Percentiles rank a stretch among this genome's conserved stretches.
Conservation (phyloP, 2,888 invertebrate genomes). For the Polymixis flavicincta region DNA sequence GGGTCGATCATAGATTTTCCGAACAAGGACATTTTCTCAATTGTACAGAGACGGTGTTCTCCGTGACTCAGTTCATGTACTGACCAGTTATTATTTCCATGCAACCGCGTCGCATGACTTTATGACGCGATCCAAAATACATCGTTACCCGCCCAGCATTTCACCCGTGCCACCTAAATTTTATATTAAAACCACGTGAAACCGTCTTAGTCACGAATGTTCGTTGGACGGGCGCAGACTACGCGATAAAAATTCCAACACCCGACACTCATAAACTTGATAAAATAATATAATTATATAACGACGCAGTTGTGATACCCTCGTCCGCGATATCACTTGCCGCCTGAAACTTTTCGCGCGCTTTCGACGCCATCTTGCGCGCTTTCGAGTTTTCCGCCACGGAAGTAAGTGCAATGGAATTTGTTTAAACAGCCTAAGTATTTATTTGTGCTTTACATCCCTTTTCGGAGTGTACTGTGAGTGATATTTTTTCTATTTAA, state of each 20-base stretch:
- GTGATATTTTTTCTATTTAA: constrained; percentile 58
- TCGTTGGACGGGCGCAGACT: constrained; percentile 83
- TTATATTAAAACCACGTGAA: constrained; percentile 85
- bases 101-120: constrained; percentile 75
- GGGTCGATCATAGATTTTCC: too few species aligned
- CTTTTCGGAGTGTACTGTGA: constrained; percentile 70
- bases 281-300: constrained; percentile 70
- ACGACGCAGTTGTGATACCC: constrained; percentile 65
- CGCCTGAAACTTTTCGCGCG: constrained; percentile 79
- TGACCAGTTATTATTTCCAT: constrained; percentile 72
- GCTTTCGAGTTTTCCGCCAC: constrained; percentile 71
- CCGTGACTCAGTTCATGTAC: constrained; percentile 62
- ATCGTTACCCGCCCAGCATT: constrained; percentile 78
- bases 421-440: constrained; percentile 67
- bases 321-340: constrained; percentile 61
- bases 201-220: constrained; percentile 84
- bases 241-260: constrained; percentile 80
- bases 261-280: constrained; percentile 73
- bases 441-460: constrained; percentile 60
- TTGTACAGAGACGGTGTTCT: constrained; percentile 5
- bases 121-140: constrained; percentile 85
- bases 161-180: constrained; percentile 84
- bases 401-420: constrained; percentile 83
- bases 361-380: constrained; percentile 80
- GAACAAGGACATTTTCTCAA: constrained; percentile 11